Conservation (phyloP, 2,888 invertebrate species). For the Polymixis flavicincta region DNA sequence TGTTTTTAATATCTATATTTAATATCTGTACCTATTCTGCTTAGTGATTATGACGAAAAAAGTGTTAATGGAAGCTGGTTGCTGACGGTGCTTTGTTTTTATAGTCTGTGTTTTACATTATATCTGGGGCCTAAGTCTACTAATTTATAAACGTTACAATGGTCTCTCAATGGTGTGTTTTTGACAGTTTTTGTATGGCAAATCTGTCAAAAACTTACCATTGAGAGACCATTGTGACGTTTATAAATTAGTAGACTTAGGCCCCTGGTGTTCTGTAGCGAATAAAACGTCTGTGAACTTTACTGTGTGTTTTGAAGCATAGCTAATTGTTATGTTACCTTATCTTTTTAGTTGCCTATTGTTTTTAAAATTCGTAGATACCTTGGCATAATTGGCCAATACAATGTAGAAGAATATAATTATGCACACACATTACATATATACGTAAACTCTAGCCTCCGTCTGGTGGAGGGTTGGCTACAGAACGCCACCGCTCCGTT, state of each 20-base stretch:
- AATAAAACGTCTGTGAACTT: conserved; percentile 31
- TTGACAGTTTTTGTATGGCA: too few relatives aligned
- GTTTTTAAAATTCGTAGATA: conserved; percentile 37
- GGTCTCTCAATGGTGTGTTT: too few relatives aligned
- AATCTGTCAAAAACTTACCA: too few relatives aligned
- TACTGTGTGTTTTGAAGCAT: conserved; percentile 24
- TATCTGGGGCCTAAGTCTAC: too few relatives aligned
- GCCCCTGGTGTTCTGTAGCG: conserved; percentile 23
- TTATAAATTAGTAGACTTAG: too few relatives aligned
- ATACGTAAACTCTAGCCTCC: background rate
- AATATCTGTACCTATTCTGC: background rate
- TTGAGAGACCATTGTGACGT: too few relatives aligned
- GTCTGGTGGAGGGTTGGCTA: too few relatives aligned
- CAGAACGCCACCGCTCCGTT: too few relatives aligned
- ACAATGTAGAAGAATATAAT: too few relatives aligned
- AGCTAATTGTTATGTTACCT: conserved; percentile 25
- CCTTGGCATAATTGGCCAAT: conserved; percentile 38
- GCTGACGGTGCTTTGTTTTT: background rate
- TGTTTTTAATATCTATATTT: background rate
- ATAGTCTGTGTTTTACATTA: background rate
- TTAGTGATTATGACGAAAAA: background rate
- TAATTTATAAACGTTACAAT: too few relatives aligned
- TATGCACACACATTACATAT: too few relatives aligned
- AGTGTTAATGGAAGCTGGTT: background rate
- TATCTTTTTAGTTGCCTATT: conserved; percentile 43